A percentile compares a stretch with the other conserved stretches of the same genome.
Evolutionary conservation across 1,140 invertebrate genomes (phyloP).

Genomic region (Lasaia peninsularis): DNA sequence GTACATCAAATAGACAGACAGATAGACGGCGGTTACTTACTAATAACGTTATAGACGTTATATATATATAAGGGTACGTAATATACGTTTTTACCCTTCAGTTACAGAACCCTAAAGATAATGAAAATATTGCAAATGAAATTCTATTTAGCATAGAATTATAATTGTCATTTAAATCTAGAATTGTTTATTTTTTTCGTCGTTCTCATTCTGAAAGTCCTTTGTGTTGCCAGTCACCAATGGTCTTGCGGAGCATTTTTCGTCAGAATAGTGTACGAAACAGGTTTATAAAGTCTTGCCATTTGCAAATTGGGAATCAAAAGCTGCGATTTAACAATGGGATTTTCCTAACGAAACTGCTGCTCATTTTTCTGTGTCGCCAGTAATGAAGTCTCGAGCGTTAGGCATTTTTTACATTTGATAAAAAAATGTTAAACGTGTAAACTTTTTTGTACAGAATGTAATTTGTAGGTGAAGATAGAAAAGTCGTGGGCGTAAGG

Average conservation of each 20-base stretch:
- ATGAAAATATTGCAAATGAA: too few species aligned
- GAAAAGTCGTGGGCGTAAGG: not conserved
- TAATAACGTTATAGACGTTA: too few species aligned
- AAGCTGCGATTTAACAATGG: not conserved
- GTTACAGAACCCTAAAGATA: too few species aligned
- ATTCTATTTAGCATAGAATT: too few species aligned
- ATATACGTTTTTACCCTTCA: too few species aligned
- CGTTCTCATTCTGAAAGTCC: not conserved
- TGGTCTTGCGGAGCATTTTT: not conserved
- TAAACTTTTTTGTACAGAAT: not conserved
- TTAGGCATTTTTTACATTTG: not conserved
- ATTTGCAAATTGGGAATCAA: slow-evolving; percentile 5
- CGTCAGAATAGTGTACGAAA: not conserved
- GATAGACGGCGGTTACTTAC: too few species aligned
- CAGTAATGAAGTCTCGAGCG: slow-evolving; percentile 4
- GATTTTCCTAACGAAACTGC: slow-evolving; percentile 1
- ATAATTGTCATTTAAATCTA: slow-evolving; percentile 2
- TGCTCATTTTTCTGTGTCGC: slow-evolving; percentile 1
- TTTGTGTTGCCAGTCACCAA: not conserved
- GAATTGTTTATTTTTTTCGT: not conserved
- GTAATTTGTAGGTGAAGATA: not conserved
- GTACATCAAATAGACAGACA: too few species aligned
- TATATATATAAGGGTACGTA: too few species aligned
- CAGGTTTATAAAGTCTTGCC: not conserved
- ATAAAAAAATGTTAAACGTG: not conserved